Base-by-base conservation (phyloP, 2,888 invertebrate genomes). In the Prosopocoilus inquinatus region DNA sequence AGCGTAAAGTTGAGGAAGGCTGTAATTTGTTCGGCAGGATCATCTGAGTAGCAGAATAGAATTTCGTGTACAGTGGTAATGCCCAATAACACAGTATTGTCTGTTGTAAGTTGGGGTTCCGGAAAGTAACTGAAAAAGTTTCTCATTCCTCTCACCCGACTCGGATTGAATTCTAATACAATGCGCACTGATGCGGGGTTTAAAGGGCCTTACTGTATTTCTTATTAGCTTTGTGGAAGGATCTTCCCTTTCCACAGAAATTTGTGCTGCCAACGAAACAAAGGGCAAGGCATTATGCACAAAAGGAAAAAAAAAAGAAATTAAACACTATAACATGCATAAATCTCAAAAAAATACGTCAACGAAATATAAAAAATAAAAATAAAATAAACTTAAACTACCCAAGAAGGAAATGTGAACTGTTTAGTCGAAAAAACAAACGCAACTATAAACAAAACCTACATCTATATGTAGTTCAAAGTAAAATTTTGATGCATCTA, bases 141-240 rank as follows among this genome's bases (percentile, higher is more conserved):
- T 41, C 41, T 11, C 41, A 12, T 15, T 12, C 35, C 35, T 47
- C 32, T 15, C 9, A 9, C 20, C 47, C 34, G 35, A 47, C 47
- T 34, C 35, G 47, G 47, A 47, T 47, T 47, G 47, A 47, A 47
- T 47, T 34, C 47, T 47, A 47, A 47, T 47, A 41, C 41, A 41
- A 41, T 41, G 41, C 41, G 41, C 41, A 41, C 41, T 41, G 41
- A 41, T 41, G 41, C 41, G 41, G n/a, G 41, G 41, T 13, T 41
- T 41, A 15, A 41, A 41, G 16, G 16, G 41, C 15, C 16, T 16
- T 16, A 16, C 16, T 41, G 41, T 41, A 41, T 41, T 41, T 41
- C 41, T 41, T 41, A 41, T 41, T 11, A 41, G 41, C 41, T 41
- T 41, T 41, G 41, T 41, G 16, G 16, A 41, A 11, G 41, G 12